Evolutionary conservation across 2,797 vertebrate species (phyloP).

Genomic region (Eulemur rubriventer): DNA sequence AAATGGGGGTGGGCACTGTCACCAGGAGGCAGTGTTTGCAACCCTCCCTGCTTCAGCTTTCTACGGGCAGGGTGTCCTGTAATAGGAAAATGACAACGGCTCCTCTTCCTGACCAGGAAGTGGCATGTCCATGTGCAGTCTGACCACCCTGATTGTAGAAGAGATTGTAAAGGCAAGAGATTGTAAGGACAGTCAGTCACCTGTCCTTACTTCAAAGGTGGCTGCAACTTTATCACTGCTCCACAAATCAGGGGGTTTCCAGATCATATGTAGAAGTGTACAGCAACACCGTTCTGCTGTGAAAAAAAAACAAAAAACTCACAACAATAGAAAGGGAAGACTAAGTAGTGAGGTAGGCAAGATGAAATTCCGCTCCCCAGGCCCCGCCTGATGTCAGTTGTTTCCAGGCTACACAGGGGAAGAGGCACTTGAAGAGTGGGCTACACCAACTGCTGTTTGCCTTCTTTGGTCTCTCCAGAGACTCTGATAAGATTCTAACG

Average conservation of each 20-base stretch:
- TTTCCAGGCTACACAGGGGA: not conserved
- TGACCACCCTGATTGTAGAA: not conserved
- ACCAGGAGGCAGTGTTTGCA: constrained; percentile 35
- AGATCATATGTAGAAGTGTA: not conserved
- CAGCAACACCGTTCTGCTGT: no score
- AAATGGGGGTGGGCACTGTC: no score
- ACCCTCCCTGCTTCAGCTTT: constrained; percentile 56
- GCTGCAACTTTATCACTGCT: not conserved
- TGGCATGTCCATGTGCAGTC: not conserved
- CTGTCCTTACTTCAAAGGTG: not conserved
- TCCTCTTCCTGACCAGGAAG: constrained; percentile 52
- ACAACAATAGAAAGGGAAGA: not conserved
- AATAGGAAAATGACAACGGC: constrained; percentile 63
- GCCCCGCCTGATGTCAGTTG: not conserved
- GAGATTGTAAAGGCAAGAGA: not conserved
- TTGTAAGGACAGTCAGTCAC: not conserved
- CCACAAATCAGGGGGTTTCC: fast-evolving
- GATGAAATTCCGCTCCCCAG: not conserved
- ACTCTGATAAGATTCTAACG: not conserved
- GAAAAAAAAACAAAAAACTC: not conserved
- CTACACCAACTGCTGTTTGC: not conserved
- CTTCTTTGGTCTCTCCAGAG: not conserved
- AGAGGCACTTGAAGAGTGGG: not conserved
- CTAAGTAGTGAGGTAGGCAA: fast-evolving
- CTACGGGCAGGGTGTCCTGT: not conserved